Base-by-base conservation (phyloP, 2,797 vertebrate species). In the Spheniscus humboldti region DNA sequence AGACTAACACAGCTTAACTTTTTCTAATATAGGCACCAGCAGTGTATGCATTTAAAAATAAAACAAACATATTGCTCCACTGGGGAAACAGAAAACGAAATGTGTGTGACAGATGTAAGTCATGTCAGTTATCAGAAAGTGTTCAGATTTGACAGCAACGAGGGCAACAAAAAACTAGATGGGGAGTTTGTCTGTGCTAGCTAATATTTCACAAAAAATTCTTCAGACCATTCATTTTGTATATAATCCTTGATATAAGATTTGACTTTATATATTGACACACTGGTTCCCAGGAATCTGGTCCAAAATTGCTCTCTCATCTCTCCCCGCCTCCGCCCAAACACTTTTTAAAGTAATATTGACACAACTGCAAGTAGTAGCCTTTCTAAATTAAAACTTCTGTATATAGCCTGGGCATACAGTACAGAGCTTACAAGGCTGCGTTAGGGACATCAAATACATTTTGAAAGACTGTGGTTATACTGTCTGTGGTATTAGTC, bases 281-380 rank as follows among this genome's bases (percentile, higher is more conserved):
- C 10, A 67, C 43, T 60, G 10, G 17, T 72, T 86, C 57, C 24
- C 63, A 84, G 63, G 59, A 93, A 79, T 82, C 35, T 76, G 59
- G 47, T 74, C 67, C 74, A 87, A 92, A 95, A 73, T 13, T 76
- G 17, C 30, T 27, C 86, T 88, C 66, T 79, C 80, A 53, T 89
- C 71, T 84, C 24, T 55, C 62, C 19, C 28, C 3, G 0, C 47
- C 88, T 92, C 86, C 52, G 7, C 92, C 92, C 84, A 77, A 92
- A 92, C 82, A 37, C 82, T 77, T 82, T 91, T 78, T 43, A 53
- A 86, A 82, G 86, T 92, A 96, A 91, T 94, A 95, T 93, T 96
- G 94, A 96, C 92, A 93, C 88, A 97, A 96, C 59, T 92, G 92
- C 71, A 80, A 93, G 77, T 2, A 73, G 93, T 8, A 73, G 63